Base-by-base conservation (phyloP, 2,113 vertebrate genomes). In the Geococcyx californianus region DNA sequence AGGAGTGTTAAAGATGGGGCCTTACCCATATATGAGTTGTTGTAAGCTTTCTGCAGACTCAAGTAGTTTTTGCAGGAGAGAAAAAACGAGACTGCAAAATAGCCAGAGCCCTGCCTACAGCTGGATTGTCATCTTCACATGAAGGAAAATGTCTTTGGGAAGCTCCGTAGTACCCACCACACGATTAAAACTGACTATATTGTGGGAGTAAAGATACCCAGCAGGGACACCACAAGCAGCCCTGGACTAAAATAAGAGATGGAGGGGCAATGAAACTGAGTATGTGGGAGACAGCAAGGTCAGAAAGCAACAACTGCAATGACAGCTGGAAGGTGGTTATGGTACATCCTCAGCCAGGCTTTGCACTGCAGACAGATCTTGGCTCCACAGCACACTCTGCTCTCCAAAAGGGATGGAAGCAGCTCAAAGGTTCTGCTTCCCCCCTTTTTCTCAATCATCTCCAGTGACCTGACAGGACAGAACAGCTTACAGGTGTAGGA, bases 301-400 rank as follows among this genome's bases (percentile, higher is more conserved):
- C 64, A 60, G 75, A 28, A 5, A 17, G 42, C 55, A 29, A 0
- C 6, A 56, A 0, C 36, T 36, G 40, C 49, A 8, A 10, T 0
- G 13, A 5, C 24, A n/a, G 21, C 29, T 23, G 33, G 5, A 24
- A 29, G 38, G 82, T 36, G 9, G n/a, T 54, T 54, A 20, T 0
- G 5, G 59, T 47, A 29, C 21, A 26, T 4, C 66, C 44, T 24
- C 33, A 81, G 1, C 36, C n/a, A 31, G 44, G 28, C 51, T 29
- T 56, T 16, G 29, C 29, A 2, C 29, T 13, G 20, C 0, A 1
- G 10, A 26, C 15, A 42, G 16, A 17, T 31, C 26, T 25, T 49
- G 60, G 21, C 49, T 60, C 26, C 20, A 16, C 34, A 10, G 55
- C 38, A 29, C 0, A 3, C 15, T 26, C 26, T 16, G 2, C 47